phyloP scores from a whole-genome alignment of 1,140 invertebrate genomes.

The Caligus rogercresseyi region DNA sequence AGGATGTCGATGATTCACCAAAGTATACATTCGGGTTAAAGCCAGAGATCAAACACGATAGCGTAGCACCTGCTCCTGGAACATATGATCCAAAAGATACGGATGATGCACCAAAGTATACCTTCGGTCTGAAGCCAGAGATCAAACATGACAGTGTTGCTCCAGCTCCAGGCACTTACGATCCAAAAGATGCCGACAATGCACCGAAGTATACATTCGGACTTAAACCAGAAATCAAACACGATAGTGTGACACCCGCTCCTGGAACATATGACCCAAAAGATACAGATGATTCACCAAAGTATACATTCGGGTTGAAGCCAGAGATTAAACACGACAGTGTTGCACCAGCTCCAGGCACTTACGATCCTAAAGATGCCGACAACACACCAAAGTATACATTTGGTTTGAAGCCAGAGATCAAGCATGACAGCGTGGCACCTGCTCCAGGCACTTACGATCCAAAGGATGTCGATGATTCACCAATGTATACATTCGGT shows the following conservation, averaged over 20 bases:
- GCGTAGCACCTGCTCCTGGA: slow-evolving; percentile 61
- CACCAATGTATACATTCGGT: slow-evolving; percentile 11
- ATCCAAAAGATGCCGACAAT: slow-evolving; percentile 1
- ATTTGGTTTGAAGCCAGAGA: slow-evolving; percentile 18
- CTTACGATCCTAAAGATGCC: slow-evolving; percentile 13
- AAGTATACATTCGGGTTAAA: slow-evolving; percentile 47
- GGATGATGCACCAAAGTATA: slow-evolving; percentile 37
- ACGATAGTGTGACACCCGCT: neutral
- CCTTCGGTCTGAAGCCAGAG: slow-evolving; percentile 20
- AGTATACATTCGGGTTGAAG: slow-evolving; percentile 12
- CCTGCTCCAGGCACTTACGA: slow-evolving; percentile 16
- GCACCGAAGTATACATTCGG: slow-evolving; percentile 18
- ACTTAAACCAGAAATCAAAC: slow-evolving; percentile 14
- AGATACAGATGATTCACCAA: slow-evolving; percentile 3
- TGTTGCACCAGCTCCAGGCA: slow-evolving; percentile 15
- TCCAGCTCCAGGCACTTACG: slow-evolving; percentile 17
- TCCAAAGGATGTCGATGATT: neutral
- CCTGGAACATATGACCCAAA: slow-evolving; percentile 22
- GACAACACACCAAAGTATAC: neutral
- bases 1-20: neutral
- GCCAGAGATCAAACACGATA: slow-evolving; percentile 46
- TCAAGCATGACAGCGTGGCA: neutral
- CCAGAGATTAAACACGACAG: slow-evolving; percentile 15
- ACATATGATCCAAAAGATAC: slow-evolving; percentile 57
- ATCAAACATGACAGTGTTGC: slow-evolving; percentile 8